phyloP scores from a whole-genome alignment of 2,113 vertebrate species.

The Halcyon malimbica region DNA sequence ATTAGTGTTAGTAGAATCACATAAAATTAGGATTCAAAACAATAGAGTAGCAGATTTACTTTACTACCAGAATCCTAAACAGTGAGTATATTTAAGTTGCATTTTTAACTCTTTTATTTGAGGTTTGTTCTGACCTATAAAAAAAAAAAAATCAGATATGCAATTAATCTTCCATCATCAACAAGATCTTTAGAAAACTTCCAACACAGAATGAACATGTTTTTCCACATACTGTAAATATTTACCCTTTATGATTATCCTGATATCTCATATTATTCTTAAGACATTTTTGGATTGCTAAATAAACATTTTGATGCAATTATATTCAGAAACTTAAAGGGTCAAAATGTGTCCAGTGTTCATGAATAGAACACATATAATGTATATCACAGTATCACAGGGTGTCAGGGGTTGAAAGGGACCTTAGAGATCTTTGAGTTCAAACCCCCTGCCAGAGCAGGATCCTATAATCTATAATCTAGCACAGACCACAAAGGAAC shows the following conservation, averaged over 20 bases:
- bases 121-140: background rate
- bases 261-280: slow-evolving; percentile 11
- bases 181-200: slow-evolving; percentile 33
- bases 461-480: too few relatives aligned
- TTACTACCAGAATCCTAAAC: background rate
- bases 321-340: background rate
- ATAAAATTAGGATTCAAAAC: background rate
- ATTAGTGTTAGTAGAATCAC: background rate
- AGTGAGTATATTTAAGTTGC: background rate
- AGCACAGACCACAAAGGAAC: too few relatives aligned
- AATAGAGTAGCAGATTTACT: background rate
- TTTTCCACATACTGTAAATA: slow-evolving; percentile 42
- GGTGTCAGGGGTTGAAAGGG: too few relatives aligned
- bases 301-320: background rate
- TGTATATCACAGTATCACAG: background rate
- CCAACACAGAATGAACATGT: background rate
- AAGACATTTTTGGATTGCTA: slow-evolving; percentile 6
- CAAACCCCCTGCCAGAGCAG: too few relatives aligned
- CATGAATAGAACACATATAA: background rate
- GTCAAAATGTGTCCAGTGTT: background rate
- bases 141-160: slow-evolving; percentile 19
- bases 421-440: too few relatives aligned
- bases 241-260: slow-evolving; percentile 52
- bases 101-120: background rate
- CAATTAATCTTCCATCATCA: slow-evolving; percentile 42